Conservation (phyloP, 2,888 invertebrate genomes). For the Sialis fuliginosa region DNA sequence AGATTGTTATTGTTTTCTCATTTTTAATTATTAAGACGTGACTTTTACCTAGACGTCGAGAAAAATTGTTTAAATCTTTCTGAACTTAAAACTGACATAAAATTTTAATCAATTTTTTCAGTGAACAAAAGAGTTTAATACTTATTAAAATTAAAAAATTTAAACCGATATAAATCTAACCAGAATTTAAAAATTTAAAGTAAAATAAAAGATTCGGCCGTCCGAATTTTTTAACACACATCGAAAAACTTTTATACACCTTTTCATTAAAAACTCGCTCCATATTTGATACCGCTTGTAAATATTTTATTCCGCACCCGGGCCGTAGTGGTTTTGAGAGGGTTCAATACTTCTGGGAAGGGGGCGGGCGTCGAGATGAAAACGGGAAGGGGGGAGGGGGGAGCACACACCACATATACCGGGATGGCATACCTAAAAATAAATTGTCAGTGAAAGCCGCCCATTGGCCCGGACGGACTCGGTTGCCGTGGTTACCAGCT, state of each 20-base stretch:
- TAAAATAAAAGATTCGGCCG: too few relatives aligned
- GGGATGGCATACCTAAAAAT: neutral
- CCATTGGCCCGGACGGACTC: slow-evolving; percentile 4
- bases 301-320: slow-evolving; percentile 1
- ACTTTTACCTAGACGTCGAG: too few relatives aligned
- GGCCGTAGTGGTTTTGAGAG: neutral
- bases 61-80: too few relatives aligned
- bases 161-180: too few relatives aligned
- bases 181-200: too few relatives aligned
- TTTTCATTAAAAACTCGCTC: slow-evolving; percentile 1
- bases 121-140: too few relatives aligned
- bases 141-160: too few relatives aligned
- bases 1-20: too few relatives aligned
- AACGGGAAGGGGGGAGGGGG: slow-evolving; percentile 1
- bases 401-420: slow-evolving; percentile 1
- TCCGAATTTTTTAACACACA: too few relatives aligned
- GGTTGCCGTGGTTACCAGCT: slow-evolving; percentile 34
- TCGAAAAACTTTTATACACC: neutral
- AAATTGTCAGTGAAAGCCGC: neutral
- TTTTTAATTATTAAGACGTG: too few relatives aligned
- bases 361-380: neutral
- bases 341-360: neutral
- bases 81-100: too few relatives aligned
- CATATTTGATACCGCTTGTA: slow-evolving; percentile 2
- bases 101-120: too few relatives aligned